Conservation (phyloP, 1,140 invertebrate genomes). For the Drosophila kikkawai region DNA sequence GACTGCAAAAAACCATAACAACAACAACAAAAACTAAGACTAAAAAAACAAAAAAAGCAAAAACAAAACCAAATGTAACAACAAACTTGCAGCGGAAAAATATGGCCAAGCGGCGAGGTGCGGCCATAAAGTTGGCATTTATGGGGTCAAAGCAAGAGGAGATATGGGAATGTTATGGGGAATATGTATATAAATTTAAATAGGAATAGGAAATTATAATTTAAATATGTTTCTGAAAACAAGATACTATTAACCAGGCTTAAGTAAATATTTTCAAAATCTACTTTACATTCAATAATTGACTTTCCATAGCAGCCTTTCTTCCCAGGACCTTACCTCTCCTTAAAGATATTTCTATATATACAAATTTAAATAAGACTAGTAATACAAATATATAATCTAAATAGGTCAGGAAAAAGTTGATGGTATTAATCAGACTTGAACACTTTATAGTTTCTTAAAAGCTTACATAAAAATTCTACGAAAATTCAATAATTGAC, state of each 20-base stretch:
- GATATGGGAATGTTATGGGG: too few relatives aligned
- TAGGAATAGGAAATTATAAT: too few relatives aligned
- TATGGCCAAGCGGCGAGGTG: constrained; percentile 20
- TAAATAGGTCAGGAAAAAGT: background rate
- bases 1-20: background rate
- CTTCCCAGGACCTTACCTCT: too few relatives aligned
- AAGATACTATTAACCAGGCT: too few relatives aligned
- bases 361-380: background rate
- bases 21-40: background rate
- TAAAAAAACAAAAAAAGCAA: background rate
- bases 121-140: constrained; percentile 19
- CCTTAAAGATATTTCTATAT: background rate
- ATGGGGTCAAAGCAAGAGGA: background rate
- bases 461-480: background rate
- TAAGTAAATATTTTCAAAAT: too few relatives aligned
- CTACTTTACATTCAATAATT: too few relatives aligned
- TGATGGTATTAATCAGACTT: fast-evolving
- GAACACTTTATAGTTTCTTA: background rate
- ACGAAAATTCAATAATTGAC: background rate
- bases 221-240: too few relatives aligned
- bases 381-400: background rate
- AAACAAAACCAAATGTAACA: constrained; percentile 22
- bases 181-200: too few relatives aligned
- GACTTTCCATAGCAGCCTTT: too few relatives aligned
- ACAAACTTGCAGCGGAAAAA: constrained; percentile 9